Evolutionary conservation across 2,888 invertebrate species (phyloP).

Genomic region (Nephrotoma guestfalica): DNA sequence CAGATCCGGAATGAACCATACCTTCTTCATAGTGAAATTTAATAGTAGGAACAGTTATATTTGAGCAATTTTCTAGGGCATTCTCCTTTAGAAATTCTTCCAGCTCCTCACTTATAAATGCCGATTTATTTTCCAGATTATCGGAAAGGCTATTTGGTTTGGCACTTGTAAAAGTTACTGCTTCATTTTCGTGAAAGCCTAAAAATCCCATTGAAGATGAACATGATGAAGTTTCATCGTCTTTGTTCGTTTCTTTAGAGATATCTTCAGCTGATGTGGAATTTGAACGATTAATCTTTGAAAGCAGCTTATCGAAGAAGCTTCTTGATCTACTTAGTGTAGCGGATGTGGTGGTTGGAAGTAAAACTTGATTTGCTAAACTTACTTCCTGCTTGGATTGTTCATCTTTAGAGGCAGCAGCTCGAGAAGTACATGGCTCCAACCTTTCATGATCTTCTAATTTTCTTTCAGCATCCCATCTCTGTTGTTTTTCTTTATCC

Average conservation of each 20-base stretch:
- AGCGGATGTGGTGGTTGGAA: background rate
- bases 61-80: conserved; percentile 25
- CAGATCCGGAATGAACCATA: conserved; percentile 22
- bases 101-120: conserved; percentile 35
- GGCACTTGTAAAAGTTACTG: background rate
- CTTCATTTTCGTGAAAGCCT: background rate
- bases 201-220: background rate
- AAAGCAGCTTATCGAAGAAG: background rate
- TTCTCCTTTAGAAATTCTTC: conserved; percentile 36
- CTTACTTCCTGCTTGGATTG: background rate
- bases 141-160: background rate
- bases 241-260: background rate
- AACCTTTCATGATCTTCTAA: background rate
- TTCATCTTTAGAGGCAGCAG: background rate
- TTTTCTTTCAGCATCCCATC: background rate
- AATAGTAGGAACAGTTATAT: background rate
- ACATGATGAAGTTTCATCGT: background rate
- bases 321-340: background rate
- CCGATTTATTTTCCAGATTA: conserved; percentile 18
- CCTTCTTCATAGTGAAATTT: conserved; percentile 19
- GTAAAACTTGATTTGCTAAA: no score
- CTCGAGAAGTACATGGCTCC: background rate
- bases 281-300: background rate
- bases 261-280: background rate
- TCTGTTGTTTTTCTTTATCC: background rate